Conservation (phyloP, 2,113 vertebrate species). For the Gnathonemus echidnorhynchus region DNA sequence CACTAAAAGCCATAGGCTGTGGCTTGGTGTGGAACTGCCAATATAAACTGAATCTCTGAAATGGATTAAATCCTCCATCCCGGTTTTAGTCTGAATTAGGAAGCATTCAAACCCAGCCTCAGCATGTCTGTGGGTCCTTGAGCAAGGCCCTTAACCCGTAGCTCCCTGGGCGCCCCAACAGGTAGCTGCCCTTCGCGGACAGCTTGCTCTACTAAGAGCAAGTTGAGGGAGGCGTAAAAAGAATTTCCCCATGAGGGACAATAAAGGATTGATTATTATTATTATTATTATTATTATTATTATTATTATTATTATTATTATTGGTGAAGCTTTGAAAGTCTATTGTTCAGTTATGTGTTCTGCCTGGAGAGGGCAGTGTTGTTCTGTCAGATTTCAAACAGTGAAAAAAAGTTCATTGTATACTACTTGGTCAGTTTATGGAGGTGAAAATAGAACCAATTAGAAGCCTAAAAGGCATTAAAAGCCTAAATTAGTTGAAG, state of each 20-base stretch:
- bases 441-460: background rate
- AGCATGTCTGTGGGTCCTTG: too few species aligned
- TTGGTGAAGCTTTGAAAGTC: background rate
- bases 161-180: too few species aligned
- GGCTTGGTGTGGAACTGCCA: background rate
- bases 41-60: background rate
- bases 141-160: too few species aligned
- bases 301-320: too few species aligned
- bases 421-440: background rate
- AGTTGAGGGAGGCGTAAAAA: too few species aligned
- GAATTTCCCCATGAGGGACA: too few species aligned
- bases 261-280: too few species aligned
- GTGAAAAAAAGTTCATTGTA: background rate
- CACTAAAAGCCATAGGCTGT: background rate
- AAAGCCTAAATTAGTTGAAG: background rate
- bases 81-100: background rate
- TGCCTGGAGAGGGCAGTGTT: background rate
- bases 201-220: too few species aligned
- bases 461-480: background rate
- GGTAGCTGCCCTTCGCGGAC: too few species aligned
- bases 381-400: background rate
- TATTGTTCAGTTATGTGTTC: background rate
- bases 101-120: background rate
- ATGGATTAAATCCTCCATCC: background rate
- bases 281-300: too few species aligned